phyloP scores from a whole-genome alignment of 2,888 invertebrate species.

The Portevinia maculata region DNA sequence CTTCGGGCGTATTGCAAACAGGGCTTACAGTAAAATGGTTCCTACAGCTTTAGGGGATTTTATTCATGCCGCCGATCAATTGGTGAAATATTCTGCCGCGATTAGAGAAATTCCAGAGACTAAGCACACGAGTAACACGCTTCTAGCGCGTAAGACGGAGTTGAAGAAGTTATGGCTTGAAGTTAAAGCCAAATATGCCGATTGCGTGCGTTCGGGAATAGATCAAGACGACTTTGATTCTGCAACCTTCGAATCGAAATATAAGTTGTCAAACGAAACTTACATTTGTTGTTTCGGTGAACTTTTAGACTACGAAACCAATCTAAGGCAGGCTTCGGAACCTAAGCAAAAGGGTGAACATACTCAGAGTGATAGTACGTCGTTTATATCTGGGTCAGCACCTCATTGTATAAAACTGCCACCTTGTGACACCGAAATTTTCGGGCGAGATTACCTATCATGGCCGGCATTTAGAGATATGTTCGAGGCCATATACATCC shows the following conservation, averaged over 20 bases:
- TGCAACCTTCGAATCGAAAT: background rate
- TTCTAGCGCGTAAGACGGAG: background rate
- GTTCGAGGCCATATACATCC: conserved; percentile 1
- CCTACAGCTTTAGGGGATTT: too few relatives aligned
- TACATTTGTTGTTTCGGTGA: background rate
- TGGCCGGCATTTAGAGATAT: background rate
- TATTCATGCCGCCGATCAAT: too few relatives aligned
- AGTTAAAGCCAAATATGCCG: background rate
- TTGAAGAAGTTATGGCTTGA: background rate
- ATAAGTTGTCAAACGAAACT: background rate
- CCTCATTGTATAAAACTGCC: conserved; percentile 1
- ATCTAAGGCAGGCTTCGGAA: background rate
- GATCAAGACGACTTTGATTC: conserved; percentile 3
- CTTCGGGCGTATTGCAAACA: too few relatives aligned
- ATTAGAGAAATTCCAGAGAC: background rate
- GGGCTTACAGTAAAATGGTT: too few relatives aligned
- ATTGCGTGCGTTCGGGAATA: background rate
- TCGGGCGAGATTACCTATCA: conserved; percentile 2
- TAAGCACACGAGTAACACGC: background rate
- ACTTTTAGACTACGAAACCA: background rate
- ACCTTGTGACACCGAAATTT: background rate
- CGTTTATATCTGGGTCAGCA: background rate
- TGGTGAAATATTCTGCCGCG: too few relatives aligned
- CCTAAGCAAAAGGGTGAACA: too few relatives aligned
- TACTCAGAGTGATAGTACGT: background rate